A percentile compares a stretch with the other conserved stretches of the same genome.
Evolutionary conservation across 2,113 vertebrate species (phyloP).

Genomic region (Notarius lentiginosus): DNA sequence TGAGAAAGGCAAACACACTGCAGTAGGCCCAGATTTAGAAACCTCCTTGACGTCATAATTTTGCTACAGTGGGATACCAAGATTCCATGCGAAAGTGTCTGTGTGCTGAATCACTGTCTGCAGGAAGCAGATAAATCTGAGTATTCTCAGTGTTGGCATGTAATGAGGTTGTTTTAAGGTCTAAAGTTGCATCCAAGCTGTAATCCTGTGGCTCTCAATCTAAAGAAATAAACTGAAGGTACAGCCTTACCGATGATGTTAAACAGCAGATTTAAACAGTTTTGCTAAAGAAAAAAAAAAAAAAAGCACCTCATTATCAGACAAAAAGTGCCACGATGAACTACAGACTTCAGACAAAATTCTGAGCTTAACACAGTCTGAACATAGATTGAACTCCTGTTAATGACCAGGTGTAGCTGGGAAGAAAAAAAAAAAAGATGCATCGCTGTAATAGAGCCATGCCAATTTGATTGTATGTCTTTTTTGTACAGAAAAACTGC

Average conservation of each 20-base stretch:
- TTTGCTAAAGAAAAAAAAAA: neutral
- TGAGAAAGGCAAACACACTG: neutral
- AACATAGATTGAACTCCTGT: neutral
- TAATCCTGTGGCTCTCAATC: neutral
- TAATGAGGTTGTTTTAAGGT: neutral
- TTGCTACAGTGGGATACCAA: slow-evolving; percentile 7
- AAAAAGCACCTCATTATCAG: neutral
- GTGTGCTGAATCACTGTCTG: neutral
- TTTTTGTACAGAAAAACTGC: neutral
- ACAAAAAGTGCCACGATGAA: neutral
- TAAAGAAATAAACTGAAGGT: neutral
- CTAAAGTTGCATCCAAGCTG: neutral
- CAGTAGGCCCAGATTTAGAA: slow-evolving; percentile 15
- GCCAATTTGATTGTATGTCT: neutral
- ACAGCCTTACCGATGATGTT: neutral
- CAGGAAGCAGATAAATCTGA: neutral
- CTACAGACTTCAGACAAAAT: no score
- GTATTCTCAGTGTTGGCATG: neutral
- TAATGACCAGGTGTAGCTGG: neutral
- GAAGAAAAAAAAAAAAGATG: neutral
- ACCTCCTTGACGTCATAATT: neutral
- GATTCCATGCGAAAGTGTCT: neutral
- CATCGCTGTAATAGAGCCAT: neutral
- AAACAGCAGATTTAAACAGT: neutral
- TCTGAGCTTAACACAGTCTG: neutral